Evolutionary conservation across 2,113 vertebrate species (phyloP).

Genomic region (Ahaetulla prasina): DNA sequence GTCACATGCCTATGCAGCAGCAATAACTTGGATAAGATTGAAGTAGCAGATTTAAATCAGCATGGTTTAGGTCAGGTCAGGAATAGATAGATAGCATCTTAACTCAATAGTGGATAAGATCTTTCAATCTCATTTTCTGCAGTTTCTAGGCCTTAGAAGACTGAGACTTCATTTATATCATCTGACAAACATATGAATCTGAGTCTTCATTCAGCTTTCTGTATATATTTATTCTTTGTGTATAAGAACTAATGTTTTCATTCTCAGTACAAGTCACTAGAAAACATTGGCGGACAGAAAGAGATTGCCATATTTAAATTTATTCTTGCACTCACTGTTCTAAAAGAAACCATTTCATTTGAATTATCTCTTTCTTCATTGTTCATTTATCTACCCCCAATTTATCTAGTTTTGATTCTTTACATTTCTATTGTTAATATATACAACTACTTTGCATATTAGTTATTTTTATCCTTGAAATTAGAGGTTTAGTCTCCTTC

Average conservation of each 20-base stretch:
- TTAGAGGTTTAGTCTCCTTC: no score
- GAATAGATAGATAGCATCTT: neutral
- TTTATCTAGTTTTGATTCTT: neutral
- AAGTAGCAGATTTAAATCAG: neutral
- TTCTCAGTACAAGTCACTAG: neutral
- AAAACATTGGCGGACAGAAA: neutral
- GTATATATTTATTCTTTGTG: neutral
- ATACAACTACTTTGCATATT: neutral
- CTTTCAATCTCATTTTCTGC: neutral
- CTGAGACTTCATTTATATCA: neutral
- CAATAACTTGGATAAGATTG: neutral
- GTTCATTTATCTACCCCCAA: neutral
- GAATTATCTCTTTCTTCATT: neutral
- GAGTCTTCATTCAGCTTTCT: neutral
- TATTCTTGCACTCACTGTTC: neutral
- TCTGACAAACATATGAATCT: neutral
- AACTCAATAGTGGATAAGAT: neutral
- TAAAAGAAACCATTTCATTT: neutral
- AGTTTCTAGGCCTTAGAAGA: neutral
- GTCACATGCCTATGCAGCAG: neutral
- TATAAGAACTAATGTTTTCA: neutral
- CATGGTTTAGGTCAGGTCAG: neutral
- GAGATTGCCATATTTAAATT: neutral
- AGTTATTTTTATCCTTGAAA: neutral
- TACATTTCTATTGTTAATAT: neutral